These are phyloP conservation scores for Echeneis naucrates DNA, from an alignment of 2,797 vertebrate genomes.

Conservation along the genomic window DNA sequence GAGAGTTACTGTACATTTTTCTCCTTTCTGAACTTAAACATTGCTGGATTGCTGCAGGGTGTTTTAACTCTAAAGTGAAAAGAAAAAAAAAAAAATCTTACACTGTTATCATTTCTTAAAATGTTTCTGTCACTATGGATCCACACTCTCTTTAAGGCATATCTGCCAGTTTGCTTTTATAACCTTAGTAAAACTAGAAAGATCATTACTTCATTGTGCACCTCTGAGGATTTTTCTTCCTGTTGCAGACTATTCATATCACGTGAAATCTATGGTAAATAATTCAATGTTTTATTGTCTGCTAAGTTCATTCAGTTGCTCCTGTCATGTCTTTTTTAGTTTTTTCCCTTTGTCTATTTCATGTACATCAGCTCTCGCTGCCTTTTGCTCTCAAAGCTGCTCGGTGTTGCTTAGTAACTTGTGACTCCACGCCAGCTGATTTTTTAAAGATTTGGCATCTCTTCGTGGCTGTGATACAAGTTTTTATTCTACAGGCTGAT, in stretches of 20 bases:
- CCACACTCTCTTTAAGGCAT: background rate
- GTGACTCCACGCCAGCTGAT: slow-evolving; percentile 49
- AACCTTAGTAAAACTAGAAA: background rate
- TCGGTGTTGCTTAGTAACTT: slow-evolving; percentile 73
- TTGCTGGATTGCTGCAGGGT: slow-evolving; percentile 2
- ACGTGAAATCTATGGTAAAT: slow-evolving; percentile 4
- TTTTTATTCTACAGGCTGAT: slow-evolving; percentile 41
- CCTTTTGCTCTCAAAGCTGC: slow-evolving; percentile 57
- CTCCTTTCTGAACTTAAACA: background rate
- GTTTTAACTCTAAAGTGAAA: background rate
- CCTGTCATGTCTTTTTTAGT: slow-evolving; percentile 10
- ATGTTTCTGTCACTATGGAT: background rate
- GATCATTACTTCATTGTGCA: background rate
- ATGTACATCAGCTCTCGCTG: slow-evolving; percentile 35
- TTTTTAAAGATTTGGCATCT: slow-evolving; percentile 55
- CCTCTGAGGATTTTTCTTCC: slow-evolving; percentile 1
- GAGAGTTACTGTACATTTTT: background rate
- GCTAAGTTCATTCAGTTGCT: slow-evolving; percentile 21
- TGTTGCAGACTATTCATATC: background rate
- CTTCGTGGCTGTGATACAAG: slow-evolving; percentile 31
- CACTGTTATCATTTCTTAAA: background rate
- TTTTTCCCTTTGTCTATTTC: slow-evolving; percentile 2
- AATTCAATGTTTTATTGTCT: background rate
- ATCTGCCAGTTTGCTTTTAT: slow-evolving; percentile 6
- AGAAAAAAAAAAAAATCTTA: slow-evolving; percentile 8